Evolutionary conservation across 2,113 vertebrate species (phyloP).

Genomic region (Pseudorasbora parva): DNA sequence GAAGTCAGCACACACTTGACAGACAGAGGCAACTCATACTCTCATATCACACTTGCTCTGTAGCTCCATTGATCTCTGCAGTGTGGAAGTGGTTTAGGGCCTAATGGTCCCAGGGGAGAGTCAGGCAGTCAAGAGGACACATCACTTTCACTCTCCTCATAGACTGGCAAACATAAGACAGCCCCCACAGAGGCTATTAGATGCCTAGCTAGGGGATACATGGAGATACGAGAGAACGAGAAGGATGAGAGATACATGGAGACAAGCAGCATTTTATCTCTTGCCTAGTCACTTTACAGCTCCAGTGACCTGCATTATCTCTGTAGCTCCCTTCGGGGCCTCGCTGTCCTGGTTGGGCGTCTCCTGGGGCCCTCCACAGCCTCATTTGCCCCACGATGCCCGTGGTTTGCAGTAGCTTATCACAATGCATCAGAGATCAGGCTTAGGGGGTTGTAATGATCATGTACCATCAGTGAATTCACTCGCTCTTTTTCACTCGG

Average conservation of each 20-base stretch:
- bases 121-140: conserved; percentile 44
- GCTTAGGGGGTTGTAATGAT: neutral
- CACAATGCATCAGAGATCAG: neutral
- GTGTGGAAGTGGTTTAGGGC: conserved; percentile 46
- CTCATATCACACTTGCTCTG: conserved; percentile 27
- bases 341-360: conserved; percentile 40
- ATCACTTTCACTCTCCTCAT: conserved; percentile 49
- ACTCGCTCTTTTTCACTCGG: neutral
- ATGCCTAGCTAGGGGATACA: conserved; percentile 32
- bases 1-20: neutral
- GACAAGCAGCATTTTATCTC: conserved; percentile 51
- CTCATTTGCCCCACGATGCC: conserved; percentile 22
- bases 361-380: conserved; percentile 14
- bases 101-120: conserved; percentile 46
- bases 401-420: neutral
- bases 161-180: conserved; percentile 47
- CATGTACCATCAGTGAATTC: neutral
- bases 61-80: conserved; percentile 50
- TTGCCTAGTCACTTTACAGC: conserved; percentile 26
- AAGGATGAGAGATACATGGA: conserved; percentile 28
- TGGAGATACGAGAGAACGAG: conserved; percentile 18
- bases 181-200: conserved; percentile 38
- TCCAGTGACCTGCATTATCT: conserved; percentile 50
- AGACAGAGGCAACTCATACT: neutral
- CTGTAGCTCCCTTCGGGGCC: conserved; percentile 41